A percentile compares a stretch with the other conserved stretches of the same genome.
Evolutionary conservation across 2,888 invertebrate genomes (phyloP).

Genomic region (Iselma pallidipennis): DNA sequence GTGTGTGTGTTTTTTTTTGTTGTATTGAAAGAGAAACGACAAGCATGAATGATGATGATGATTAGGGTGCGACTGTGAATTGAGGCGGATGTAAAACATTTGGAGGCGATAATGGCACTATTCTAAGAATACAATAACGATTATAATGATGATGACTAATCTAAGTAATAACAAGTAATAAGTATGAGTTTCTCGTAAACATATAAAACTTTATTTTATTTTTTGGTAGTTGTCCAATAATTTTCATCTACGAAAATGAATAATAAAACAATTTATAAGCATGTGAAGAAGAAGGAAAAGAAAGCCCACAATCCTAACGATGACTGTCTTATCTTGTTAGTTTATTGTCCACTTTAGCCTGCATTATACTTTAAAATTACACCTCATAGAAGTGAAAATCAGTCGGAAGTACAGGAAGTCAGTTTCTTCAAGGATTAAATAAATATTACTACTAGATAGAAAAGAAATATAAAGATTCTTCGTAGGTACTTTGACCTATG

Average conservation of each 20-base stretch:
- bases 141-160: neutral
- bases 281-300: neutral
- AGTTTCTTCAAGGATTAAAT: slow-evolving; percentile 10
- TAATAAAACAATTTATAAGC: slow-evolving; percentile 28
- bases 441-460: slow-evolving; percentile 19
- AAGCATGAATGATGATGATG: no score
- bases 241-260: slow-evolving; percentile 16
- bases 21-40: no score
- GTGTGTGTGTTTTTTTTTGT: no score
- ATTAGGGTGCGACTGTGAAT: no score
- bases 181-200: neutral
- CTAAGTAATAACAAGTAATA: neutral
- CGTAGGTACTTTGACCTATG: slow-evolving; percentile 19
- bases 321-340: slow-evolving; percentile 4
- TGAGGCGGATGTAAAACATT: neutral
- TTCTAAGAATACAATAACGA: neutral
- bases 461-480: slow-evolving; percentile 13
- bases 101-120: neutral
- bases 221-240: neutral
- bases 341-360: slow-evolving; percentile 18
- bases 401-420: slow-evolving; percentile 21
- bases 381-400: slow-evolving; percentile 9
- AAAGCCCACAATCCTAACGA: slow-evolving; percentile 9
- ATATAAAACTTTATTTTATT: no score
- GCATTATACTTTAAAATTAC: slow-evolving; percentile 25